Base-by-base conservation (phyloP, 53 echinoderm and acorn worm genomes). In the Luidia sarsii region DNA sequence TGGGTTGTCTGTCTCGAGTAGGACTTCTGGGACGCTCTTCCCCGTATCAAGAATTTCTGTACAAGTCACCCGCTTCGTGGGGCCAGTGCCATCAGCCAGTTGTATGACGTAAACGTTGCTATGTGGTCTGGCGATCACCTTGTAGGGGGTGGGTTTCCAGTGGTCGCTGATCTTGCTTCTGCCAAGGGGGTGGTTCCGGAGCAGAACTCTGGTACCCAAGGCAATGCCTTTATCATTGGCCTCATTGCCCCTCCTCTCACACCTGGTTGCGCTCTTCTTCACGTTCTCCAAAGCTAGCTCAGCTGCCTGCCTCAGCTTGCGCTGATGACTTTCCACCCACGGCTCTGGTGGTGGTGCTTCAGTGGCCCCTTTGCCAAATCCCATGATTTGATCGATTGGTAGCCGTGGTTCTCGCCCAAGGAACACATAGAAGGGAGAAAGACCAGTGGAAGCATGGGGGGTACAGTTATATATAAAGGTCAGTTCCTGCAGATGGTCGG, bases 21-120 rank as follows among this genome's bases (percentile, higher is more conserved):
- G 2, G 18, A 6, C 25, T 7, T 23, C 13, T 7, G 69, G 50
- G 31, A 68, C 49, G 7, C 30, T 48, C 2, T 68, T 75, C 19
- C 68, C 75, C 4, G 68, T 48, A 45, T 90, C 82, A 2, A 87
- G 25, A 8, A 94, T 14, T 57, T 94, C 87, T 1, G 75, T 52
- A 3, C 94, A 25, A 25, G 85, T 71, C 10, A 90, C 39, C 16
- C n/a, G n/a, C 53, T 87, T 87, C 0, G 45, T 38, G 4, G 69
- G 75, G 6, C 89, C 86, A 39, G 86, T 65, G 31, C 67, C 83
- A 19, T 64, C 43, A 13, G 82, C 64, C 0, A 77, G 88, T 29
- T 85, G 64, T 7, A 88, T 65, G 20, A 75, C 39, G 39, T 92
- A 88, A 3, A 92, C 92, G 49, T 88, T 85, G 1, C 56, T 54